Evolutionary conservation across 2,113 vertebrate species (phyloP).

Genomic region (Piliocolobus tephrosceles): DNA sequence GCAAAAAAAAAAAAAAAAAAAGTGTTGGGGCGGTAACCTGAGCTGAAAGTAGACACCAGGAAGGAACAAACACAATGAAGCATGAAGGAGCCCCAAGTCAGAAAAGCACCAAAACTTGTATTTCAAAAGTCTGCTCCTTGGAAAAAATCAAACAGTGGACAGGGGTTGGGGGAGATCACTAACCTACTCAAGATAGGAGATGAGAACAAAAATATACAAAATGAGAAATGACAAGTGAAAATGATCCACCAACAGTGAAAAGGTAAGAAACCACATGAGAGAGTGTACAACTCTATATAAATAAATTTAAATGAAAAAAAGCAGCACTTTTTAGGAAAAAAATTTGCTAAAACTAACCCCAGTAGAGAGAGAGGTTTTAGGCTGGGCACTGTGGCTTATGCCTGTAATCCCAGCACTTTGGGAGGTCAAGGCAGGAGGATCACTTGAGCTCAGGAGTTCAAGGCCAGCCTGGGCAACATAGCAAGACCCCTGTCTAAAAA

Average conservation of each 20-base stretch:
- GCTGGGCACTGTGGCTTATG: background rate
- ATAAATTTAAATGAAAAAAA: background rate
- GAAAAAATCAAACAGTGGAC: background rate
- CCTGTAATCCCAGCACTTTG: background rate
- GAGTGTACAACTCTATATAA: background rate
- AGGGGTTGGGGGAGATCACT: background rate
- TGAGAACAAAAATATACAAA: background rate
- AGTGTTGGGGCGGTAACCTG: too few relatives aligned
- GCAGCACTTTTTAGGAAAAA: background rate
- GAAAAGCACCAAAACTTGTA: background rate
- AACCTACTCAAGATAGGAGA: background rate
- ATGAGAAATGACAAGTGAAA: background rate
- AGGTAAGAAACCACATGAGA: background rate
- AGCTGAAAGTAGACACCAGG: background rate
- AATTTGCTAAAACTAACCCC: background rate
- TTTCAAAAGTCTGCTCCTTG: background rate
- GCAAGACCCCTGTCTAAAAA: background rate
- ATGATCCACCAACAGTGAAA: background rate
- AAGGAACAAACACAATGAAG: background rate
- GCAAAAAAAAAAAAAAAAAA: background rate
- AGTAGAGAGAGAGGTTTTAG: background rate
- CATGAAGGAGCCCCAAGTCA: background rate
- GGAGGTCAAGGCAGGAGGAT: background rate
- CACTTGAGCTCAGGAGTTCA: background rate
- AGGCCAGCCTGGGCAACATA: background rate